Evolutionary conservation across 2,113 vertebrate genomes (phyloP).

Genomic region (Pseudonaja textilis): DNA sequence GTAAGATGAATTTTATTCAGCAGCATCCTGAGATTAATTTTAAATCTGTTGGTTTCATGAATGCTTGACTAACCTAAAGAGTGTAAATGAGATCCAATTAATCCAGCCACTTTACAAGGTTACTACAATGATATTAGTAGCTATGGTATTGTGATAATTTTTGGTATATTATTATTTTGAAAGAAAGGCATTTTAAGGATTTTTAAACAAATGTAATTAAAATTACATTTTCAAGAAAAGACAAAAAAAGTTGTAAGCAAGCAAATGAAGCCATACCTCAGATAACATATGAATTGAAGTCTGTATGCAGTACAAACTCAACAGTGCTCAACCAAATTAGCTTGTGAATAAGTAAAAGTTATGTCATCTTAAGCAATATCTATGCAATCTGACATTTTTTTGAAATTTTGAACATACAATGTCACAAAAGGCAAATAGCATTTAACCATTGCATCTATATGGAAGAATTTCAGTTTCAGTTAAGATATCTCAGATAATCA

Average conservation of each 20-base stretch:
- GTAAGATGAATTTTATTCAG: not conserved
- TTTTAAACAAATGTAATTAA: not conserved
- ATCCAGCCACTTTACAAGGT: not conserved
- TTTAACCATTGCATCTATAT: not conserved
- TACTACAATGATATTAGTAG: not conserved
- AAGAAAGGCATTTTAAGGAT: not conserved
- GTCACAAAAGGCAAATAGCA: not conserved
- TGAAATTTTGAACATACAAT: too few species aligned
- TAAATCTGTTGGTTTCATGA: not conserved
- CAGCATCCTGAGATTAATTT: not conserved
- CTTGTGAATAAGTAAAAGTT: too few species aligned
- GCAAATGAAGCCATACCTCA: too few species aligned
- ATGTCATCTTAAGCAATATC: too few species aligned
- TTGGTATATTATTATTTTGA: not conserved
- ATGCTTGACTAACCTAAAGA: not conserved
- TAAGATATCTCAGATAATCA: not conserved
- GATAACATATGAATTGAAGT: too few species aligned
- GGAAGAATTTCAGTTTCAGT: not conserved
- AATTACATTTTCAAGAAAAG: too few species aligned
- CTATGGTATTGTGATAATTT: not conserved
- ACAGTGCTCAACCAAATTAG: too few species aligned
- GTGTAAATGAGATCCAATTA: not conserved
- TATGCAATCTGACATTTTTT: too few species aligned
- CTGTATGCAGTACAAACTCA: too few species aligned
- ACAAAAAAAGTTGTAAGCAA: too few species aligned